Evolutionary conservation across 92 coral and sea anemone species (phyloP), one percentile per base, ranked within the genome.

Genomic region (Epizoanthus scotinus): DNA sequence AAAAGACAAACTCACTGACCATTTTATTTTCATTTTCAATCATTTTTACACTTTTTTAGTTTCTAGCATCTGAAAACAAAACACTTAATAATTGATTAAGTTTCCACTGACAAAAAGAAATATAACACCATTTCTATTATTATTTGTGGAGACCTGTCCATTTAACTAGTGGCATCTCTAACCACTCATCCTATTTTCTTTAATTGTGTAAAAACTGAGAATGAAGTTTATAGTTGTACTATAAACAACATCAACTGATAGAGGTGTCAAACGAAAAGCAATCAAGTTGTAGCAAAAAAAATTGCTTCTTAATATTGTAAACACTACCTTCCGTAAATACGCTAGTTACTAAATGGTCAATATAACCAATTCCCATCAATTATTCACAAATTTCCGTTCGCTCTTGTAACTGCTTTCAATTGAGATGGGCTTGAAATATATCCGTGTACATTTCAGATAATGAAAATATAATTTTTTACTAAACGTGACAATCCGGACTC

Each of bases 321-420:
- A 75, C 5, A 4, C 21, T 73, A 27, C 58, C 67, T 38, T 75
- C 56, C 40, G 54, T 67, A 59, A 75, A 57, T 24, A 56, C 44
- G 58, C 55, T 36, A 34, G 81, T 75, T 59, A 75, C 59, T 59
- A 58, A 55, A 25, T 59, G 47, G 69, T 59, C 81, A 75, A 75
- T 40, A 59, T 44, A 20, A 21, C 68, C 68, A 75, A 40, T 38
- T 38, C 15, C 3, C 47, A 75, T 75, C 63, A 75, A 75, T 75
- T 75, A 75, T 75, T 75, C 54, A 75, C 81, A 75, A 24, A 36
- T 75, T 73, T 40, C 22, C 22, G 61, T 28, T 57, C 42, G 60
- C 54, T 75, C 26, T 75, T 58, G 54, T 75, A 75, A 57, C 81
- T 75, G 81, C 81, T 36, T 75, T 75, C 81, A 60, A 75, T 17